These are phyloP conservation scores for Ellobium chinense DNA, from an alignment of 2,888 invertebrate species.

Conservation along the genomic window DNA sequence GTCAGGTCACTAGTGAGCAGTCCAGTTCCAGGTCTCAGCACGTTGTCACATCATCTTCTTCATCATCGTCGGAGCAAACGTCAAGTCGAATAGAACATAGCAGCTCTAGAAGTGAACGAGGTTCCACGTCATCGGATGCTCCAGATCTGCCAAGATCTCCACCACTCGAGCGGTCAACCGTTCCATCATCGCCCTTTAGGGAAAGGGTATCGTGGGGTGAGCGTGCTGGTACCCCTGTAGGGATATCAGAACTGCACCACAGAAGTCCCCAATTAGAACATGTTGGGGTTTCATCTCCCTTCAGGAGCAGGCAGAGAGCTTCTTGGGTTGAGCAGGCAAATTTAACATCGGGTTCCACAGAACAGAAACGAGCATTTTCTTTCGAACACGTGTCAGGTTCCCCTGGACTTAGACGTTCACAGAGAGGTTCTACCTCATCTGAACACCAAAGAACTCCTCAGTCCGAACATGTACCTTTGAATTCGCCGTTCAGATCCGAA, in stretches of 20 bases:
- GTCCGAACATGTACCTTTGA: conserved; percentile 23
- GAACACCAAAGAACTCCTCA: conserved; percentile 37
- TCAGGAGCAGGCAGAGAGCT: conserved; percentile 38
- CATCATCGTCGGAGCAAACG: conserved; percentile 2
- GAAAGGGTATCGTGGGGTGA: conserved; percentile 41
- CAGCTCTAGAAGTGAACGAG: conserved; percentile 24
- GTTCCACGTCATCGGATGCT: neutral
- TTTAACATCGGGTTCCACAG: conserved; percentile 10
- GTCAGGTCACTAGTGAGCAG: conserved; percentile 29
- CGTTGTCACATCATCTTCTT: conserved; percentile 6
- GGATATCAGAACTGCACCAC: conserved; percentile 37
- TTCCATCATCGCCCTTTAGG: conserved; percentile 36
- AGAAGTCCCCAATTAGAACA: conserved; percentile 33
- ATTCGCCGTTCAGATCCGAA: conserved; percentile 33
- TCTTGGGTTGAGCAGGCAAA: conserved; percentile 44
- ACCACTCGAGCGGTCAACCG: conserved; percentile 19
- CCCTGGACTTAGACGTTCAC: conserved; percentile 29
- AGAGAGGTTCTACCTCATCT: conserved; percentile 22
- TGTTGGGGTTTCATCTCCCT: conserved; percentile 29
- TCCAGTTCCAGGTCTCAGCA: conserved; percentile 33
- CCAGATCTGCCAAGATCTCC: conserved; percentile 29
- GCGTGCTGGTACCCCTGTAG: conserved; percentile 25
- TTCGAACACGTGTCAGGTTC: conserved; percentile 37
- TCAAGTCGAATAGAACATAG: conserved; percentile 14
- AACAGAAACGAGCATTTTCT: conserved; percentile 39